Conservation (phyloP, 2,797 vertebrate species). For the Notamacropus eugenii region DNA sequence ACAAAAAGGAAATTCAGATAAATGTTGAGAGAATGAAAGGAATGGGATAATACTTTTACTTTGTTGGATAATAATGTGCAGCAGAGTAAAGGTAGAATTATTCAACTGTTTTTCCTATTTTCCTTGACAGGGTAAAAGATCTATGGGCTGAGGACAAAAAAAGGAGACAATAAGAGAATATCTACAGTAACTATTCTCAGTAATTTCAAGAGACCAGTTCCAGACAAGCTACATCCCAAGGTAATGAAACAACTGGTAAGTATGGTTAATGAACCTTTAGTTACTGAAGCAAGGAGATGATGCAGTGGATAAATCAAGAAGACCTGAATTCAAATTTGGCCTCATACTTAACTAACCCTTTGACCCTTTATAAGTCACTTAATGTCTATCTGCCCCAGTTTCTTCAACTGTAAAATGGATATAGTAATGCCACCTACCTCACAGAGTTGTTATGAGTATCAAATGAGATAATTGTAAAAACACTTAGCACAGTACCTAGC, state of each 20-base stretch:
- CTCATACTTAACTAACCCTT: background rate
- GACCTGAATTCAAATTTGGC: background rate
- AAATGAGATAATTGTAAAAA: background rate
- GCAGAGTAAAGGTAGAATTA: background rate
- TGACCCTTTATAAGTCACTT: background rate
- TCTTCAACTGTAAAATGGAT: background rate
- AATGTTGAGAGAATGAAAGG: background rate
- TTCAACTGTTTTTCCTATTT: background rate
- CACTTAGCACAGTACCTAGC: background rate
- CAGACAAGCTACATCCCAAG: background rate
- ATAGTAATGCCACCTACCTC: background rate
- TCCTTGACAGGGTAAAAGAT: background rate
- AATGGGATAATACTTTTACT: background rate
- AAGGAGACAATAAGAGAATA: background rate
- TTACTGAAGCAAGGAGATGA: background rate
- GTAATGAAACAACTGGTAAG: background rate
- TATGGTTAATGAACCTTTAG: background rate
- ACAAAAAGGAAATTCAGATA: background rate
- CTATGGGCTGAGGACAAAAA: background rate
- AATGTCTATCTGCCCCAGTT: background rate
- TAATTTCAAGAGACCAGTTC: background rate
- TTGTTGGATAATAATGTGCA: background rate
- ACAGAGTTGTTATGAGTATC: background rate
- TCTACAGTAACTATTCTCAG: background rate
- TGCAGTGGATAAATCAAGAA: background rate